Evolutionary conservation across 2,888 invertebrate genomes (phyloP), one percentile per base, ranked within the genome.

Genomic region (Stomorhina lunata): DNA sequence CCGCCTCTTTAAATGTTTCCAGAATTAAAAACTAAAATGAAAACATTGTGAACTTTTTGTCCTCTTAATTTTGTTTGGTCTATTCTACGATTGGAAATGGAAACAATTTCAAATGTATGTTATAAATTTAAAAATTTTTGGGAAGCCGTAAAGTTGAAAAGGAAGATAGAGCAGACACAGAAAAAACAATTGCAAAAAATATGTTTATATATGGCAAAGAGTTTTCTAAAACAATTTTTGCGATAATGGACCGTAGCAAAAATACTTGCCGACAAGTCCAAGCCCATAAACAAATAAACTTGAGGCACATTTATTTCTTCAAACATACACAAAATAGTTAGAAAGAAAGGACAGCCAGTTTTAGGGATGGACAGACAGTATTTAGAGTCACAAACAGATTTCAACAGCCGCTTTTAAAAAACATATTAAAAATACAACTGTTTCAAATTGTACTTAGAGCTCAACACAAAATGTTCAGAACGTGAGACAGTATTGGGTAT

Each of bases 201-300:
- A 40, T n/a, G n/a, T n/a, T n/a, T n/a, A 75, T 53, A 12, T 63
- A 63, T 37, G n/a, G 57, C 15, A 55, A 61, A 75, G 63, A 78
- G 79, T 71, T 76, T 63, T 53, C 50, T 22, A 55, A 79, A 79
- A 75, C 50, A 76, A 76, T 79, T 79, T n/a, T 55, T 71, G 45
- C 65, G 59, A 82, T 82, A 82, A 82, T 82, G 75, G 82, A 82
- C 37, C 79, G 75, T 79, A 76, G 65, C 37, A 79, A 76, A 79
- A n/a, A 71, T 71, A 76, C 65, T 53, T 82, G 75, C 82, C 82
- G 82, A 76, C 82, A 82, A 79, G 32, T 61, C 71, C n/a, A 48
- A 76, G 48, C 69, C 79, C 65, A 69, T n/a, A n/a, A 65, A 20
- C 65, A 76, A 82, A 82, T 76, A 79, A 82, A 82, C 71, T 32